These are phyloP conservation scores for Arizona elegans DNA, from an alignment of 2,113 vertebrate species.

Conservation along the genomic window DNA sequence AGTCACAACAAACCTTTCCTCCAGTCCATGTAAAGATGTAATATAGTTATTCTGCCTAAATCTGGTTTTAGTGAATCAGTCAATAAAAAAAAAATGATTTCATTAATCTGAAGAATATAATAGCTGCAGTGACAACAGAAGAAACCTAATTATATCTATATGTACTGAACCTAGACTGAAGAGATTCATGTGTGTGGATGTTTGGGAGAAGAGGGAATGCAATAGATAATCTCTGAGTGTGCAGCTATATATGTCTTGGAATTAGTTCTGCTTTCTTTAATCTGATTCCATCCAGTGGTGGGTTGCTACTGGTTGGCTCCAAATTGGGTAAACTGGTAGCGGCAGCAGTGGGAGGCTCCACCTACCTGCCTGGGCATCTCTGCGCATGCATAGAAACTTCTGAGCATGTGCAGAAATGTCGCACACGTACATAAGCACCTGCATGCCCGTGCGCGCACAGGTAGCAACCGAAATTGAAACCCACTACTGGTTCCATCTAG, in stretches of 20 bases:
- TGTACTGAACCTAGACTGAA: background rate
- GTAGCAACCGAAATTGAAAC: too few relatives aligned
- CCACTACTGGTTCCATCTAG: background rate
- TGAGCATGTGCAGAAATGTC: too few relatives aligned
- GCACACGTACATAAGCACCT: too few relatives aligned
- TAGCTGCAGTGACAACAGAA: background rate
- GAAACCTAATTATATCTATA: background rate
- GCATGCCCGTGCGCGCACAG: too few relatives aligned
- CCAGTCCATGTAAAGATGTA: background rate
- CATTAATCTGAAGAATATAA: background rate
- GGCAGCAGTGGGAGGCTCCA: too few relatives aligned
- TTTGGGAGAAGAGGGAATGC: background rate
- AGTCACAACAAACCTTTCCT: background rate
- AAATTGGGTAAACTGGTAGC: too few relatives aligned
- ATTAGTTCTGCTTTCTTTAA: background rate
- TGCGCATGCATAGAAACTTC: too few relatives aligned
- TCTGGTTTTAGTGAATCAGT: background rate
- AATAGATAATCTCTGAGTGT: background rate
- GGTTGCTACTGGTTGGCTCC: too few relatives aligned
- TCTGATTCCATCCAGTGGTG: background rate
- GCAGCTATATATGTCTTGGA: background rate
- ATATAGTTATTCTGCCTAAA: background rate
- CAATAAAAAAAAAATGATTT: background rate
- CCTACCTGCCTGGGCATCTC: too few relatives aligned
- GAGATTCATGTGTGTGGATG: background rate